These are phyloP conservation scores for Spea hammondii DNA, from an alignment of 2,797 vertebrate genomes.

Conservation along the genomic window DNA sequence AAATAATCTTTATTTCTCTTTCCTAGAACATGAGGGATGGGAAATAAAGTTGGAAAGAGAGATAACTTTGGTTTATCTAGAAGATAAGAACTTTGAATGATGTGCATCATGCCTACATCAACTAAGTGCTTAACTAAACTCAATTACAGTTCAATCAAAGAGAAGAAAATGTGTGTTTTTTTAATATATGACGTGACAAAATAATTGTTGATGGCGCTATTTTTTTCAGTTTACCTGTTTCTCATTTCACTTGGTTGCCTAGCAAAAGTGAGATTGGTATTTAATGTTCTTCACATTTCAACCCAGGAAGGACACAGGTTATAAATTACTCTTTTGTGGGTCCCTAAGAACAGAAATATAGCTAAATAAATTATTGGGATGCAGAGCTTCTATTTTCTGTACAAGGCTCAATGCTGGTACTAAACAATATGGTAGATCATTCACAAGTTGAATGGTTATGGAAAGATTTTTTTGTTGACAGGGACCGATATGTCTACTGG, in stretches of 20 bases:
- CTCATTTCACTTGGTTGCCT: background rate
- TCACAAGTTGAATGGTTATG: background rate
- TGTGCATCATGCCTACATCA: conserved; percentile 5
- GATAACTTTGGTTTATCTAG: conserved; percentile 36
- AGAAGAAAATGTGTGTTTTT: conserved; percentile 5
- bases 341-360: conserved; percentile 3
- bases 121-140: conserved; percentile 6
- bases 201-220: background rate
- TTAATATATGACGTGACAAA: background rate
- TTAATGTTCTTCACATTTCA: conserved; percentile 1
- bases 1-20: conserved; percentile 41
- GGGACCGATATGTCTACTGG: too few relatives aligned
- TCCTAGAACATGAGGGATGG: conserved; percentile 16
- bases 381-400: background rate
- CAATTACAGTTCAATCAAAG: conserved; percentile 9
- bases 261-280: conserved; percentile 16
- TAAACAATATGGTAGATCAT: background rate
- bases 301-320: background rate
- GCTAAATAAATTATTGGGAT: conserved; percentile 6
- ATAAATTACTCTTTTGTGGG: conserved; percentile 4
- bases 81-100: conserved; percentile 21
- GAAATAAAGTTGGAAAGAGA: conserved; percentile 34
- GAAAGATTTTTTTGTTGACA: background rate
- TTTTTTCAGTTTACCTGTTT: background rate
- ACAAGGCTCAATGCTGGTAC: background rate